Evolutionary conservation across 1,140 invertebrate species (phyloP), one percentile per base, ranked within the genome.

Genomic region (Choristoneura fumiferana): DNA sequence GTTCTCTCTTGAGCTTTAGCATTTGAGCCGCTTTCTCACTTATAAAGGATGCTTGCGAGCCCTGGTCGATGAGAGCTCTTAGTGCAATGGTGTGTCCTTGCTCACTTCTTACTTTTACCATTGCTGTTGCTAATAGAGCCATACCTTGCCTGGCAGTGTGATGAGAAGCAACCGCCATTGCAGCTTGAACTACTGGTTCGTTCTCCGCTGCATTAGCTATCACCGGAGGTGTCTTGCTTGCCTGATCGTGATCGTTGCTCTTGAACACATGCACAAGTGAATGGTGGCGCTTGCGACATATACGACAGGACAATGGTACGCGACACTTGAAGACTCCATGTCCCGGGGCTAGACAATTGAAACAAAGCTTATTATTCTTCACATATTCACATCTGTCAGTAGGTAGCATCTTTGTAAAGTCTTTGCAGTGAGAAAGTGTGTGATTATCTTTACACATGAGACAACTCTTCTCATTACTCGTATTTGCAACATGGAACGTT

Each of bases 401-500:
- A 9, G 35, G 35, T 37, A 9, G 35, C 35, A 37, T 37, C 9
- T 37, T 37, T 2, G 35, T 37, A 37, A 37, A 37, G 9, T 37
- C 35, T 37, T 37, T 37, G 9, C 35, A 37, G 12, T 37, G 35
- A 37, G 35, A 8, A 1, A 37, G 8, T 37, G 35, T 37, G 35
- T 37, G 35, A 37, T 37, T 37, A 2, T n/a, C 35, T 37, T 37
- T 69, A 56, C 63, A 65, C 34, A 63, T 18, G 8, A 40, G 13
- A 59, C 63, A 65, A 13, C 8, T 57, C 29, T 57, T 63, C 36
- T 62, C 49, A n/a, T n/a, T n/a, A n/a, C n/a, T n/a, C n/a, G 29
- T 10, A 13, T 54, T 14, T 17, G 40, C 18, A 35, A 57, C 54
- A 36, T 64, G 66, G 15, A 54, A 45, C 22, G 58, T 37, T 35